Percentiles rank a stretch among this genome's conserved stretches.
Evolutionary conservation across 2,797 vertebrate genomes (phyloP).

Genomic region (Mergus octosetaceus): DNA sequence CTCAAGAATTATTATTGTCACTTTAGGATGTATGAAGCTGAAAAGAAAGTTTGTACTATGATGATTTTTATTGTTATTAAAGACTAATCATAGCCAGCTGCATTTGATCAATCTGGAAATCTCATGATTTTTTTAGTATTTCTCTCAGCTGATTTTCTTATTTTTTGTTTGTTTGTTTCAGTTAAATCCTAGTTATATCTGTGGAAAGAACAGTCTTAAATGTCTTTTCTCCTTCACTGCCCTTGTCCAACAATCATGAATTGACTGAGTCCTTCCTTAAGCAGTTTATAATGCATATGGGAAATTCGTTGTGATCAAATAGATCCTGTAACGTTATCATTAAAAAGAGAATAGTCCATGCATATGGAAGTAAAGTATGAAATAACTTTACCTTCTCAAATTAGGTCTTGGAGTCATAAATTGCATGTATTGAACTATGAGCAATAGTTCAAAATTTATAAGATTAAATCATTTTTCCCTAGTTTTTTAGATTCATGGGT

Average conservation of each 20-base stretch:
- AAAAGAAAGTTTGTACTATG: background rate
- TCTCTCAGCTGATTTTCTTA: background rate
- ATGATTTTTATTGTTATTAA: background rate
- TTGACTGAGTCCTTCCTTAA: background rate
- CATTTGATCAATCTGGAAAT: background rate
- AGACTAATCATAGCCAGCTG: constrained; percentile 24
- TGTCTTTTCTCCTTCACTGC: background rate
- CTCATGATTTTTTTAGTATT: background rate
- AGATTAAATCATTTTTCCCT: background rate
- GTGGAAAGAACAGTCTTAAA: background rate
- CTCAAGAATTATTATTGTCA: constrained; percentile 24
- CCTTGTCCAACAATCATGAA: background rate
- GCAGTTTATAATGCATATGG: background rate
- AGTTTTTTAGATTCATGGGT: background rate
- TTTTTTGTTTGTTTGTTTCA: background rate
- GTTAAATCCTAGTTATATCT: background rate
- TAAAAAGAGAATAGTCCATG: background rate
- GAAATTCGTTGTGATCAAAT: background rate
- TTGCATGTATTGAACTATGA: background rate
- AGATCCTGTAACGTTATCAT: background rate
- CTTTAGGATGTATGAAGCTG: constrained; percentile 1
- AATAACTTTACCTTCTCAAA: background rate
- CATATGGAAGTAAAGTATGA: background rate
- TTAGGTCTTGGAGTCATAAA: background rate
- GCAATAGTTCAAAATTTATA: background rate